Evolutionary conservation across 1,140 invertebrate species (phyloP).

Genomic region (Lucilia sericata): DNA sequence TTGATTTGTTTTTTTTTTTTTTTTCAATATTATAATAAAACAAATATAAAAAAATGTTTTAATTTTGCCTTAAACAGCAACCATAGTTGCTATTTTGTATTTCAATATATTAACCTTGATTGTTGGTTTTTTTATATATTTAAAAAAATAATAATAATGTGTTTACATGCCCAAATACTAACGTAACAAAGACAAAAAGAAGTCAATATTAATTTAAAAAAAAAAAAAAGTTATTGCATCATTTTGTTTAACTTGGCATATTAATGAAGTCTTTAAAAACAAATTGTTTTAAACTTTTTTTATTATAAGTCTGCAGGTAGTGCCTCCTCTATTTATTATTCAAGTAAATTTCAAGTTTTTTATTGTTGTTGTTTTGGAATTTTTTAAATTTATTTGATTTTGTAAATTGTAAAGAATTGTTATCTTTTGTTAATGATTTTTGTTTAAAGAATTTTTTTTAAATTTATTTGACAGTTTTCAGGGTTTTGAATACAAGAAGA

Average conservation of each 20-base stretch:
- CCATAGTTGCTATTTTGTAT: too few species aligned
- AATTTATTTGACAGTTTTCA: slow-evolving; percentile 6
- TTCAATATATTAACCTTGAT: slow-evolving; percentile 18
- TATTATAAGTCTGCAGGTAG: too few species aligned
- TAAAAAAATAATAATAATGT: neutral
- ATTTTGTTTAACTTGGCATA: slow-evolving; percentile 24
- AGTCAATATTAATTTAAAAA: neutral
- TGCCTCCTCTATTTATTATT: too few species aligned
- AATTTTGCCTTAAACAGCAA: too few species aligned
- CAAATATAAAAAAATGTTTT: neutral
- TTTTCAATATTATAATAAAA: neutral
- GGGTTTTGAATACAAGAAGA: neutral
- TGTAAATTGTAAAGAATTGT: slow-evolving; percentile 6
- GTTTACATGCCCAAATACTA: slow-evolving; percentile 6
- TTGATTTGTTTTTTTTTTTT: neutral
- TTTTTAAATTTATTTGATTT: neutral
- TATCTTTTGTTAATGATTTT: slow-evolving; percentile 5
- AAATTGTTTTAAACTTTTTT: too few species aligned
- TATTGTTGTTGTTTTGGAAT: too few species aligned
- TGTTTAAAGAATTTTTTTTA: slow-evolving; percentile 6
- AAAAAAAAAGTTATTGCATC: neutral
- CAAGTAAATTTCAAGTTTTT: too few species aligned
- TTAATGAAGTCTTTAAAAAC: slow-evolving; percentile 8
- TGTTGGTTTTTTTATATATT: neutral
- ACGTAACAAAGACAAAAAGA: neutral